Percentiles rank a stretch among this genome's conserved stretches.
Evolutionary conservation across 2,113 vertebrate species (phyloP).

Genomic region (Tylochromis polylepis): DNA sequence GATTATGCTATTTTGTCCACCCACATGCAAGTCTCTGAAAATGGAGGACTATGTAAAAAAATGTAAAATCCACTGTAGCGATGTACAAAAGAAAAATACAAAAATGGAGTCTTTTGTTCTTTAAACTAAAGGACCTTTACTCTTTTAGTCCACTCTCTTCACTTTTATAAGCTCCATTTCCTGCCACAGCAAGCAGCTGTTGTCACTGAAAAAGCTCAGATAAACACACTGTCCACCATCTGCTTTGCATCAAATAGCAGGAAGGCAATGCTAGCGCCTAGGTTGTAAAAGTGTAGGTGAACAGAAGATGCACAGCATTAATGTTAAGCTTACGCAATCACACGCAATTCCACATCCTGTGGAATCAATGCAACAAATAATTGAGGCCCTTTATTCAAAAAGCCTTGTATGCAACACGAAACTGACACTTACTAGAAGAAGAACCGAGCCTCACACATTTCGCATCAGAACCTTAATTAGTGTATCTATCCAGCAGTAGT

Average conservation of each 20-base stretch:
- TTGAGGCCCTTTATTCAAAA: not conserved
- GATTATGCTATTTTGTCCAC: not conserved
- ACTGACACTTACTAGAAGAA: not conserved
- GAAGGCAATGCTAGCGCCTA: not conserved
- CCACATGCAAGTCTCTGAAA: not conserved
- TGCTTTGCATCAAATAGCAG: not conserved
- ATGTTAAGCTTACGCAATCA: not conserved
- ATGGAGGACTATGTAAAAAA: not conserved
- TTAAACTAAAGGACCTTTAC: not conserved
- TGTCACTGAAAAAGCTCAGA: not conserved
- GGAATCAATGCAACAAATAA: not conserved
- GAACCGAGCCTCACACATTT: not conserved
- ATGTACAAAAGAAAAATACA: not conserved
- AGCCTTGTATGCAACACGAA: not conserved
- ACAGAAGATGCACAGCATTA: not conserved
- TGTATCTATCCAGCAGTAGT: not conserved
- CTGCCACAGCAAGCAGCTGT: not conserved
- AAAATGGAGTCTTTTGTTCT: not conserved
- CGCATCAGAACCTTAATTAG: not conserved
- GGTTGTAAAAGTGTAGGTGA: not conserved
- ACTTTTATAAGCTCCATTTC: not conserved
- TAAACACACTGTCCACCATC: not conserved
- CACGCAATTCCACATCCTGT: not conserved
- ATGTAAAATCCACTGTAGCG: accelerated
- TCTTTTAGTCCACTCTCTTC: not conserved